These are phyloP conservation scores for Drymodes brunneopygia DNA, from an alignment of 2,113 vertebrate species.

Conservation along the genomic window DNA sequence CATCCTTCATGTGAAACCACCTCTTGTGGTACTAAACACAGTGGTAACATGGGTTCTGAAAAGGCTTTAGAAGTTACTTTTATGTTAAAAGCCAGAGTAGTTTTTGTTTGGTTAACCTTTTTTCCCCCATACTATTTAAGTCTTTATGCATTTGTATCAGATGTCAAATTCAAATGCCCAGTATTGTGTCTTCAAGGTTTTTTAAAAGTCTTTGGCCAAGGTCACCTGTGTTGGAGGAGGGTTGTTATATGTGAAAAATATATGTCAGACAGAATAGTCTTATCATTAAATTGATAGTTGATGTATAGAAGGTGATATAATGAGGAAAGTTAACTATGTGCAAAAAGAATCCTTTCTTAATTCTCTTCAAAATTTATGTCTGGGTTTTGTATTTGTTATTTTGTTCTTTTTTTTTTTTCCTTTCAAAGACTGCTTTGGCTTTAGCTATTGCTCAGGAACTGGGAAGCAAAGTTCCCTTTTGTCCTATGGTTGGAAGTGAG, in stretches of 20 bases:
- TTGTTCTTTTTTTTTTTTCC: background rate
- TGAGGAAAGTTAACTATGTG: background rate
- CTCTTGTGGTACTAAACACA: background rate
- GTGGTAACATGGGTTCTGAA: background rate
- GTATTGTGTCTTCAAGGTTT: background rate
- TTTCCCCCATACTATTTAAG: rapidly evolving
- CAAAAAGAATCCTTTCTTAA: background rate
- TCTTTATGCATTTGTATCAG: background rate
- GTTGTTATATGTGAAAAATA: background rate
- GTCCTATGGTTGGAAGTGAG: constrained; percentile 98
- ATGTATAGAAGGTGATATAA: background rate
- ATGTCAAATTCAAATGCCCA: background rate
- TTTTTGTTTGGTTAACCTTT: background rate
- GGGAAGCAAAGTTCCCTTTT: constrained; percentile 97
- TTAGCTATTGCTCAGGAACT: constrained; percentile 95
- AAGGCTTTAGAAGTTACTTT: background rate
- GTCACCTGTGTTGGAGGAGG: background rate
- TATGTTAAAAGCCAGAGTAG: background rate
- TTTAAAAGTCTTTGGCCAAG: background rate
- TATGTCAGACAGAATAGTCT: background rate
- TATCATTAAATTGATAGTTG: background rate
- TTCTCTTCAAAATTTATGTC: background rate
- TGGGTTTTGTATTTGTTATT: background rate
- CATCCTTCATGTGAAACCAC: background rate
- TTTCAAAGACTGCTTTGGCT: constrained; percentile 88